Evolutionary conservation across 2,888 invertebrate species (phyloP), one percentile per base, ranked within the genome.

Genomic region (Oxystoma pomonae): DNA sequence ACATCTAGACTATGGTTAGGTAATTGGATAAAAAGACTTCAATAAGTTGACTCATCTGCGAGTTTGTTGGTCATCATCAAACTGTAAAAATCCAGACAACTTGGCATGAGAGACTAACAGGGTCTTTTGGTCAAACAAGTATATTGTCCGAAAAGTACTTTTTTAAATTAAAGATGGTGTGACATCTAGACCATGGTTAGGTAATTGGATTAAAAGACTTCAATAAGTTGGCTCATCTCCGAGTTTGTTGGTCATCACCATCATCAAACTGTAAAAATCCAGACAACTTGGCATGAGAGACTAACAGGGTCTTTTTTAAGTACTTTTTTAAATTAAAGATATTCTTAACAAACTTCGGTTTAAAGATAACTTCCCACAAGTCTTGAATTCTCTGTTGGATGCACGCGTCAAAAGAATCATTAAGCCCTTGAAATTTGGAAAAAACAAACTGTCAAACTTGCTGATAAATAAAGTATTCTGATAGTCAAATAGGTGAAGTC

Each of bases 21-120:
- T 3, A 35, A 35, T 35, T 35, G 35, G 35, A 35, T 35, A 35
- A 35, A 35, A 35, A 35, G 35, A 35, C 35, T 35, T 12, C 5
- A 35, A 35, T 35, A 35, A 35, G 35, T 35, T 35, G 35, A 12
- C 35, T 35, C 35, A 35, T 12, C 35, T 35, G 35, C 12, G 35
- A 35, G 3, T 35, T 12, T 35, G 35, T 7, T 3, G 35, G 35
- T 7, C 35, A 35, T 35, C 35, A 12, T 35, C 35, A 35, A 73
- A 74, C 76, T 76, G 76, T 69, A 76, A 76, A 76, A 73, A 74
- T 73, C 75, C 76, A 72, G 70, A 75, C 70, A 65, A 72, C 69
- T 35, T 35, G 71, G 68, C 72, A 72, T 71, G 67, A 71, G 69
- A 62, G 49, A 63, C 53, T 20, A 18, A 51, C 9, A 21, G 35